These are phyloP conservation scores for Xenopus tropicalis DNA, from an alignment of 2,113 vertebrate genomes.

Conservation along the genomic window DNA sequence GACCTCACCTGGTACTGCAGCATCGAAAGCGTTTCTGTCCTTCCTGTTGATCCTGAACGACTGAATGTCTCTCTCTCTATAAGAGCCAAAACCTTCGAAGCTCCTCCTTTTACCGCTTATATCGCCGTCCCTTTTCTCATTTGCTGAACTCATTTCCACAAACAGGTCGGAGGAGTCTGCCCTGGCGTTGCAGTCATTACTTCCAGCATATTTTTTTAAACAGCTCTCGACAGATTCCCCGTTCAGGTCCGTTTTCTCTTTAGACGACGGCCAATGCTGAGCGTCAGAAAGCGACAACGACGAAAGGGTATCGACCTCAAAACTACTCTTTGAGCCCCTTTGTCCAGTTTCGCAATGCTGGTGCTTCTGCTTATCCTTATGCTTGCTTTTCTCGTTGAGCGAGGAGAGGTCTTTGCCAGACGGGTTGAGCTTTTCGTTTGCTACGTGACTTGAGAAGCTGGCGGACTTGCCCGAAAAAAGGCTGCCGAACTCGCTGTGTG, in stretches of 20 bases:
- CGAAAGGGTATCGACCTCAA: slow-evolving; percentile 86
- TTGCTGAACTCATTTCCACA: slow-evolving; percentile 70
- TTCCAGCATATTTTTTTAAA: slow-evolving; percentile 75
- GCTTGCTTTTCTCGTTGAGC: slow-evolving; percentile 72
- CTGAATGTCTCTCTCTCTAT: slow-evolving; percentile 85
- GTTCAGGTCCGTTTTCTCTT: slow-evolving; percentile 77
- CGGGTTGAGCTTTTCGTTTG: slow-evolving; percentile 73
- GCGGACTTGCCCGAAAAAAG: slow-evolving; percentile 86
- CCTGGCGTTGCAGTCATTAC: slow-evolving; percentile 58
- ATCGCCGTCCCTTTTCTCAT: slow-evolving; percentile 75
- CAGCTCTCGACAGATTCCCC: slow-evolving; percentile 81
- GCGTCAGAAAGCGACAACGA: slow-evolving; percentile 81
- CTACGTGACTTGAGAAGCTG: slow-evolving; percentile 73
- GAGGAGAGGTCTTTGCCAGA: slow-evolving; percentile 76
- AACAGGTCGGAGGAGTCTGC: slow-evolving; percentile 77
- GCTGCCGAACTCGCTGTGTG: slow-evolving; percentile 86
- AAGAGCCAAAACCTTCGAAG: slow-evolving; percentile 83
- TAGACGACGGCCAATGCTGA: slow-evolving; percentile 80
- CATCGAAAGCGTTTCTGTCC: slow-evolving; percentile 72
- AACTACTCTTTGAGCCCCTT: slow-evolving; percentile 76
- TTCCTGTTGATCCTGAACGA: slow-evolving; percentile 81
- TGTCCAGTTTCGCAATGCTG: slow-evolving; percentile 71
- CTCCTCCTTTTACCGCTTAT: slow-evolving; percentile 76
- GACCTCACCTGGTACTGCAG: slow-evolving; percentile 78
- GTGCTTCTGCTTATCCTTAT: slow-evolving; percentile 82